These are phyloP conservation scores for Lordiphosa andalusiaca DNA, from an alignment of 2,888 invertebrate species.

Conservation along the genomic window DNA sequence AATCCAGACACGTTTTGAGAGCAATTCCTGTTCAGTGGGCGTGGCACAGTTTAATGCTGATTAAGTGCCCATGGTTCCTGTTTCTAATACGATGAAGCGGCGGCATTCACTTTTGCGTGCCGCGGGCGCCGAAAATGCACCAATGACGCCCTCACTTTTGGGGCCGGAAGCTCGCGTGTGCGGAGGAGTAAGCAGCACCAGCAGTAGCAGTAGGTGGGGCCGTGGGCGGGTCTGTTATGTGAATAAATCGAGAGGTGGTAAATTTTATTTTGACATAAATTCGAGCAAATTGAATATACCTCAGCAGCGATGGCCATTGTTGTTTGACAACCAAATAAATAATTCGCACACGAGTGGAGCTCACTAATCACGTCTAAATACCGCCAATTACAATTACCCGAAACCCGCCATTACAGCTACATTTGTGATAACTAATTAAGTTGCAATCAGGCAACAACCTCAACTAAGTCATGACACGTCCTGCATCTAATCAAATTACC, in stretches of 20 bases:
- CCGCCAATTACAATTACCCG: constrained; percentile 37
- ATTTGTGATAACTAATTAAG: constrained; percentile 42
- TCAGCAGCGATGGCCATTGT: too few relatives aligned
- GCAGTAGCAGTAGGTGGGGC: neutral
- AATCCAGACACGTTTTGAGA: constrained; percentile 21
- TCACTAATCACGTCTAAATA: constrained; percentile 9
- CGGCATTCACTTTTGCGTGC: constrained; percentile 36
- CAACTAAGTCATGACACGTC: constrained; percentile 14
- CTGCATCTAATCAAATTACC: constrained; percentile 36
- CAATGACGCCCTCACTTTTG: constrained; percentile 21
- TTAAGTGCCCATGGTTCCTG: constrained; percentile 29
- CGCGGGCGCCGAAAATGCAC: constrained; percentile 31
- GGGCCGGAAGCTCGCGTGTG: constrained; percentile 42
- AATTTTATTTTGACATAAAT: constrained; percentile 12
- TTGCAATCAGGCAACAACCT: constrained; percentile 15
- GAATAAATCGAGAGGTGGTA: constrained; percentile 15
- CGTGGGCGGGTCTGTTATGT: constrained; percentile 20
- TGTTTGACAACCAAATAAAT: too few relatives aligned
- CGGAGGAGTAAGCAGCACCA: neutral
- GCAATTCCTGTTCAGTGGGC: constrained; percentile 22
- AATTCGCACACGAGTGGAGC: neutral
- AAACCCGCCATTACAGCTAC: neutral
- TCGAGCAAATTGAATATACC: too few relatives aligned
- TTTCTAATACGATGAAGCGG: constrained; percentile 9
- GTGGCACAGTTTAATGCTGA: constrained; percentile 32